Evolutionary conservation across 2,888 invertebrate genomes (phyloP).

Genomic region (Thyatira batis): DNA sequence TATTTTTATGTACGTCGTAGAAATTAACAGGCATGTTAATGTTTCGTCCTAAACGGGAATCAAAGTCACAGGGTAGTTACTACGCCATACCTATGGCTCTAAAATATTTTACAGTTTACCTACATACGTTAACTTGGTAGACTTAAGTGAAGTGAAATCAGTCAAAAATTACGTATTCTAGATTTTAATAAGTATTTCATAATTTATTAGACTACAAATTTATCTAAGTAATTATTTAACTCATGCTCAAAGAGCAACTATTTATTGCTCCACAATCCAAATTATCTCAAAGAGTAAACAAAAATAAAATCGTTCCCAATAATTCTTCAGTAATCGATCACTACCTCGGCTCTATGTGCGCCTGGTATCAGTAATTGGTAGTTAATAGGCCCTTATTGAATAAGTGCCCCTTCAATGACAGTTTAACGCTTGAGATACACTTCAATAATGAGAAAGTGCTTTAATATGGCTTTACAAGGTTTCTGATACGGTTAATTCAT

Average conservation of each 20-base stretch:
- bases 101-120: too few relatives aligned
- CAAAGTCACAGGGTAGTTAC: too few relatives aligned
- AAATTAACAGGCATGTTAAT: too few relatives aligned
- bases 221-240: not conserved
- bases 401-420: slow-evolving; percentile 15
- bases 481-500: not conserved
- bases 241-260: too few relatives aligned
- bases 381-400: slow-evolving; percentile 38
- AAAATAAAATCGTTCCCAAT: slow-evolving; percentile 10
- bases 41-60: too few relatives aligned
- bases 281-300: not conserved
- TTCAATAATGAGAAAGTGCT: not conserved
- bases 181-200: too few relatives aligned
- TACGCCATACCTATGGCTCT: too few relatives aligned
- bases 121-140: too few relatives aligned
- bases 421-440: slow-evolving; percentile 1
- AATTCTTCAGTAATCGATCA: slow-evolving; percentile 38
- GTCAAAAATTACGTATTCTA: too few relatives aligned
- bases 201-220: too few relatives aligned
- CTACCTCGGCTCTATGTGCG: slow-evolving; percentile 27
- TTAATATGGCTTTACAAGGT: not conserved
- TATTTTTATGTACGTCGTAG: too few relatives aligned
- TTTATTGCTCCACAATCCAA: not conserved
- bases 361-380: slow-evolving; percentile 48
- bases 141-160: too few relatives aligned